Base-by-base conservation (phyloP, 2,888 invertebrate species). In the Oxytorus armatus region DNA sequence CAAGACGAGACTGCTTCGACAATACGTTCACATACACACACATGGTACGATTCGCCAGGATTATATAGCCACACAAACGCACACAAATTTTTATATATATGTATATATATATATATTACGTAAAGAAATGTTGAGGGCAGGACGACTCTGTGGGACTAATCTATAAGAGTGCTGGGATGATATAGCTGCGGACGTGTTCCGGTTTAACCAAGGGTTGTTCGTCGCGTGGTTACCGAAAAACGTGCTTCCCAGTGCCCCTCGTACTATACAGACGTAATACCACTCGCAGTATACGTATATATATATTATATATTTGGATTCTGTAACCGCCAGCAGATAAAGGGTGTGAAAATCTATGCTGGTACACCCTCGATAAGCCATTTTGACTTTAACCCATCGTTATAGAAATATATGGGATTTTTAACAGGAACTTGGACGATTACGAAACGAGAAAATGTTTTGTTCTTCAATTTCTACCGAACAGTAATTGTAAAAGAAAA, bases 131-230 rank as follows among this genome's bases (percentile, higher is more conserved):
- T 51, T 21, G 63, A 65, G 53, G 47, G 65, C 39, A 63, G 66
- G 59, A 72, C 72, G 72, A 63, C 61, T 72, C 61, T 11, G n/a
- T n/a, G 72, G 78, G 78, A 82, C 80, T 84, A 84, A 84, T 83
- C 84, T 83, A 83, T 82, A 83, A 82, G 73, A 84, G 84, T 84
- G 82, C 75, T 66, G 69, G 77, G 68, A 78, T 82, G 80, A 84
- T 82, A 77, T 84, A 83, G 82, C 66, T 80, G 77, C 69, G 82
- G 73, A 82, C 84, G 82, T 83, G 84, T 78, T 66, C 69, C 69
- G 82, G 68, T 81, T 82, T 80, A 80, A 36, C 76, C 72, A 61
- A 68, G 42, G 55, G 55, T 59, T 59, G 74, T 69, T 69, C 72
- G 53, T 78, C 81, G 61, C 49, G 55, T 59, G 75, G 77, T 73